Base-by-base conservation (phyloP, 2,797 vertebrate genomes). In the Hybognathus amarus region DNA sequence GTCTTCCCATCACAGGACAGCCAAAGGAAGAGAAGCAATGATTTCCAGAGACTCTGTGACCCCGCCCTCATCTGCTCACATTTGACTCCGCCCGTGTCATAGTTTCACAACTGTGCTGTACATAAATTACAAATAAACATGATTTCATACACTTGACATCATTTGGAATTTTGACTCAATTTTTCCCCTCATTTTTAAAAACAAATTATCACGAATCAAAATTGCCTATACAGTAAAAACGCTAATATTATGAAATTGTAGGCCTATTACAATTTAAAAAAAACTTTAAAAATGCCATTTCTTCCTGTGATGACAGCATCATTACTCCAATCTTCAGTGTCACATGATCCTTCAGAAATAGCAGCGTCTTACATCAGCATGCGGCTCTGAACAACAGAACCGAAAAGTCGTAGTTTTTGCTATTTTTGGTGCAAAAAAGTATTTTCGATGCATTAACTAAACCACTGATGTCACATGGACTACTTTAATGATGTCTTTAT, bases 11-110 rank as follows among this genome's bases (percentile, higher is more conserved):
- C n/a, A 87, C 94, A 95, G 95, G 95, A 95, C 94, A 95, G 94
- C 95, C 91, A 92, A 95, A 95, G 94, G 94, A 93, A 95, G 95
- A 95, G 95, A 95, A 96, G 94, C 95, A 95, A 84, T 95, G 95
- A 95, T 88, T 95, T 96, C 92, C n/a, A n/a, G 80, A 77, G 66
- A 69, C 47, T 66, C 75, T 67, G 61, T 73, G 75, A 52, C 45
- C 63, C 79, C 63, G 13, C 42, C 79, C 80, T 75, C 67, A 85
- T 63, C 59, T 24, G 59, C n/a, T 80, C 52, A 75, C 54, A 79
- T 76, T 71, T 77, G 75, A 81, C 86, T 86, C 83, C 80, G 64
- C 83, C 83, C 80, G 20, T 83, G 30, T 85, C 69, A 80, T 77
- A 64, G 68, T 86, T n/a, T 71, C 80, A 50, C 73, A 74, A 64